Evolutionary conservation across 2,113 vertebrate genomes (phyloP), one percentile per base, ranked within the genome.

Genomic region (Oceanites oceanicus): DNA sequence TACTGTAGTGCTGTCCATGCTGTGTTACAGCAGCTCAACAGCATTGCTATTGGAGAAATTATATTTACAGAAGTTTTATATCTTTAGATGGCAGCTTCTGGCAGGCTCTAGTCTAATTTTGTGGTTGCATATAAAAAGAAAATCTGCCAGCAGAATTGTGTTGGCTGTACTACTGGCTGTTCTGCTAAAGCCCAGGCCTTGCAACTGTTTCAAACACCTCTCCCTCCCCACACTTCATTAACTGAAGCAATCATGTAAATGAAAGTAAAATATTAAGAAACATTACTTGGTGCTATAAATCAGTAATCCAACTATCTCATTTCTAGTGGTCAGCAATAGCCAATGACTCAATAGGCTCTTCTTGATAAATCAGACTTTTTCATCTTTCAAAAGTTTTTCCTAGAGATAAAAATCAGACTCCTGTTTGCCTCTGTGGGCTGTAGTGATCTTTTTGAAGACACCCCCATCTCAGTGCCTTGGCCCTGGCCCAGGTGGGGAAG

Each of bases 61-160:
- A 42, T 66, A 78, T 88, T 83, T 92, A 81, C 82, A 81, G 75
- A 56, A 77, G 61, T 84, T 94, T 86, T 89, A 80, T 68, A 44
- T 77, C 96, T 86, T 88, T 61, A 88, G 79, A 49, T 56, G 86
- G 72, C 63, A 77, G 86, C 79, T 93, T 71, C 74, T 80, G 92
- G 75, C 90, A 93, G 61, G 82, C 68, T 88, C 86, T 70, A 86
- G 58, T 77, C 75, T 75, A 77, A 84, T 92, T 80, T 83, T 65
- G 71, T 83, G 44, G 86, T 34, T 90, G 85, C 9, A 13, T 30
- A 40, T 50, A 70, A 52, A 63, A 95, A 36, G 72, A 75, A 90
- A 95, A 56, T 9, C 6, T 16, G 74, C 78, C 88, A 59, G 80
- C 27, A 47, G 49, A 34, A n/a, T 10, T 71, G 56, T 11, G 7